Percentiles rank a stretch among this genome's conserved stretches.
These are phyloP conservation scores for Drosophila affinis DNA, from an alignment of 2,888 invertebrate genomes.

Conservation along the genomic window DNA sequence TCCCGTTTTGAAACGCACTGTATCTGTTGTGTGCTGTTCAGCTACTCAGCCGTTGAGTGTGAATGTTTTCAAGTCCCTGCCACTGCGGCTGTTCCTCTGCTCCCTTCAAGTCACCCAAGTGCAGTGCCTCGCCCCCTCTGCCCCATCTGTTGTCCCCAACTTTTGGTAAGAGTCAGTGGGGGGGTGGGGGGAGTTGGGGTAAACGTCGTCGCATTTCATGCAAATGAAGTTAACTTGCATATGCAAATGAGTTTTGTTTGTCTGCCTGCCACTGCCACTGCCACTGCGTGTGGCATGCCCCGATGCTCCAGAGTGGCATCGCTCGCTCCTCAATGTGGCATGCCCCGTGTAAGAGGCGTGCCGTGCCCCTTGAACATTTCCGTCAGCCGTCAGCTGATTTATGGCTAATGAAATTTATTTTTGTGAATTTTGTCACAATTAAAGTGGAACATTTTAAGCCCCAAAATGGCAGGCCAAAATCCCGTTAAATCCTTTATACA, in stretches of 20 bases:
- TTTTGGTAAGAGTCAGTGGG: background rate
- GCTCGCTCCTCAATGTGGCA: background rate
- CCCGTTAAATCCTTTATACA: slow-evolving; percentile 14
- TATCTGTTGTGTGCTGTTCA: slow-evolving; percentile 7
- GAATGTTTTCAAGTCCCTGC: slow-evolving; percentile 37
- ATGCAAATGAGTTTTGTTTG: slow-evolving; percentile 61
- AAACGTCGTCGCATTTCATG: slow-evolving; percentile 62
- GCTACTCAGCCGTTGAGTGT: slow-evolving; percentile 42
- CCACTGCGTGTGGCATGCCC: background rate
- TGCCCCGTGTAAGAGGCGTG: no score
- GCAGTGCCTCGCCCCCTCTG: slow-evolving; percentile 11
- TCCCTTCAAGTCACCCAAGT: slow-evolving; percentile 24
- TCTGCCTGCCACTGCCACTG: slow-evolving; percentile 20
- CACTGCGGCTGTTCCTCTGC: background rate
- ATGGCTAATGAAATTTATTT: slow-evolving; percentile 64
- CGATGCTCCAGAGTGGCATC: background rate
- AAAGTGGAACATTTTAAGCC: slow-evolving; percentile 52
- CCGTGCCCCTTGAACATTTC: slow-evolving; percentile 7
- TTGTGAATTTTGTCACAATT: slow-evolving; percentile 61
- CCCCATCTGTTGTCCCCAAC: background rate
- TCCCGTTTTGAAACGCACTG: slow-evolving; percentile 1
- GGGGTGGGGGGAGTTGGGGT: background rate
- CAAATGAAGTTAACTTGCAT: slow-evolving; percentile 67
- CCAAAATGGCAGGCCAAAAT: slow-evolving; percentile 11
- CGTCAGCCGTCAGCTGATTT: slow-evolving; percentile 54